Base-by-base conservation (phyloP, 2,888 invertebrate species). In the Drosophila anomelani region DNA sequence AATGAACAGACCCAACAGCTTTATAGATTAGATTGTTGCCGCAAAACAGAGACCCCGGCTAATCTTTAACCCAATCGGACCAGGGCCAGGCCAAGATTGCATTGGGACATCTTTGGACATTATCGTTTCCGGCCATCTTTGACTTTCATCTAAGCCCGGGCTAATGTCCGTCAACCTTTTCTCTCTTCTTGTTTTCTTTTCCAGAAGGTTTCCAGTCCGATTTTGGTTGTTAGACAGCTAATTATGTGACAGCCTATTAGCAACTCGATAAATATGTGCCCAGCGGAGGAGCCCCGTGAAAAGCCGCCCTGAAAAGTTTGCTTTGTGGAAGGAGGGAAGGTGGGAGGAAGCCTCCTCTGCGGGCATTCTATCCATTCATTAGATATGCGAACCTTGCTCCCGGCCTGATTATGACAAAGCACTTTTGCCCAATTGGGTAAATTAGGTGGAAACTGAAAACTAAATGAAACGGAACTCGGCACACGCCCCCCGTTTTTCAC, bases 221-320 rank as follows among this genome's bases (percentile, higher is more conserved):
- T 85, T 79, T 75, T 76, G 55, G 83, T 81, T 85, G 89, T 90
- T 86, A 80, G 80, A 81, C 79, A 85, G 83, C 85, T 90, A 90
- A 91, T 90, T 90, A 89, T 88, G 85, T 91, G 90, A 90, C 90
- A 90, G 89, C 89, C 90, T 91, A 90, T 90, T 90, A 91, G 90
- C 90, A 90, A 91, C 84, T 90, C 91, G 89, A 83, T 90, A 90
- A 90, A 90, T 90, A 86, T 86, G 81, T 84, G 82, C 89, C 88
- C 82, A 78, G 80, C 83, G 75, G 82, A 59, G 47, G 61, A 54
- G 44, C 29, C 32, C 32, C 34, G 51, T 49, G 44, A 32, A 34
- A 55, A 26, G 12, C 66, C 17, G 29, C 64, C 60, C 58, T 23
- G 59, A 79, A 81, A 89, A 88, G 80, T 89, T 85, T 83, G 73